phyloP scores from a whole-genome alignment of 2,888 invertebrate species.

The Spodoptera picta region DNA sequence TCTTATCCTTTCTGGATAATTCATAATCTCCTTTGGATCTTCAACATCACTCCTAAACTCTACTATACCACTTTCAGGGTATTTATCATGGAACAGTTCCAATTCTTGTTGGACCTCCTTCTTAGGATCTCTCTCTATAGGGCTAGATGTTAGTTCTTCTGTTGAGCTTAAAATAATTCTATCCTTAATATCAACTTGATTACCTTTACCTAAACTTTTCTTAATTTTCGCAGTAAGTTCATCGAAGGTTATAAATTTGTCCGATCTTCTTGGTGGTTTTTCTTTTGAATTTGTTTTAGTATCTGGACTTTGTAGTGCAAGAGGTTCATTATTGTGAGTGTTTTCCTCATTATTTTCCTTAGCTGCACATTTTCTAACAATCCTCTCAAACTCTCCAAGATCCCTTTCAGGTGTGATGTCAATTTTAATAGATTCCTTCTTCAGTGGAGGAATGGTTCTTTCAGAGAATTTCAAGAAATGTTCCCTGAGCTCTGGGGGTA shows the following conservation, averaged over 20 bases:
- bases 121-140: constrained; percentile 46
- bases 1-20: constrained; percentile 90
- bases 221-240: constrained; percentile 75
- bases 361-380: constrained; percentile 79
- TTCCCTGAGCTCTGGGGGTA: constrained; percentile 80
- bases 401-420: constrained; percentile 70
- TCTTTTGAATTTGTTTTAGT: constrained; percentile 10
- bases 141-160: constrained; percentile 31
- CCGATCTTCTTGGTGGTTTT: constrained; percentile 40
- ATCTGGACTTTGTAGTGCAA: constrained; percentile 24
- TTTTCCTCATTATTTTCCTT: constrained; percentile 50
- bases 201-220: constrained; percentile 72
- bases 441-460: constrained; percentile 85
- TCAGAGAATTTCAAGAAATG: constrained; percentile 91
- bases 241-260: constrained; percentile 75
- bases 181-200: constrained; percentile 72
- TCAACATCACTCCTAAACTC: constrained; percentile 64
- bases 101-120: constrained; percentile 58
- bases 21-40: constrained; percentile 61
- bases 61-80: constrained; percentile 58
- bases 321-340: constrained; percentile 19
- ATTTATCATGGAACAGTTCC: constrained; percentile 60
- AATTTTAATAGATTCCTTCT: constrained; percentile 74
- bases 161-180: constrained; percentile 73
- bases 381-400: constrained; percentile 84